Percentiles rank a stretch among this genome's conserved stretches.
These are phyloP conservation scores for Sesamia nonagrioides DNA, from an alignment of 1,140 invertebrate genomes.

Conservation along the genomic window DNA sequence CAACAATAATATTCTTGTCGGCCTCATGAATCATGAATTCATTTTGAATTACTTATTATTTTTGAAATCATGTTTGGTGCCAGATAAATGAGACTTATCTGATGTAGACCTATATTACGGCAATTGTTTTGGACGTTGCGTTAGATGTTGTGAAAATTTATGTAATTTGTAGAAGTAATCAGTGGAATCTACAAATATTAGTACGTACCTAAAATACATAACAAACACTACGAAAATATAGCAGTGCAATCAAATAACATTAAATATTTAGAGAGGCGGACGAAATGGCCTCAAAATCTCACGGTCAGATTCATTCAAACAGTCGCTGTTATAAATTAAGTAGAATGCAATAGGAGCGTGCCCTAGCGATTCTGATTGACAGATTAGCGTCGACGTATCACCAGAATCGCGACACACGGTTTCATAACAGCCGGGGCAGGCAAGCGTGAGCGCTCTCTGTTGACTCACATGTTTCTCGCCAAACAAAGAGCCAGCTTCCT, in stretches of 20 bases:
- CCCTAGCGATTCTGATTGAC: conserved; percentile 54
- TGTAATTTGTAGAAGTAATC: not conserved
- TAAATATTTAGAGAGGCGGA: conserved; percentile 21
- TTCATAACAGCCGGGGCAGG: conserved; percentile 55
- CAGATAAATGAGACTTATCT: conserved; percentile 4
- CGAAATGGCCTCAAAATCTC: conserved; percentile 4
- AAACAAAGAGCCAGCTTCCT: conserved; percentile 85
- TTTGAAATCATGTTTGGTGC: not conserved
- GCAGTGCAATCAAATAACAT: conserved; percentile 18
- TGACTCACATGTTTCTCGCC: conserved; percentile 83
- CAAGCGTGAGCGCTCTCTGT: conserved; percentile 65
- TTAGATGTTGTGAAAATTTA: not conserved
- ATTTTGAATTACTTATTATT: too few relatives aligned
- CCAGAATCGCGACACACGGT: conserved; percentile 49
- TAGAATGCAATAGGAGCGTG: conserved; percentile 43
- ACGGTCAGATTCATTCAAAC: conserved; percentile 34
- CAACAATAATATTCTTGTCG: conserved; percentile 38
- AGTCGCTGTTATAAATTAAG: conserved; percentile 21
- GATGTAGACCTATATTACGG: not conserved
- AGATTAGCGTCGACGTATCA: conserved; percentile 61
- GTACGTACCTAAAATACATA: too few relatives aligned
- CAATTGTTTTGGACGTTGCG: not conserved
- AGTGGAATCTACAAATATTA: not conserved
- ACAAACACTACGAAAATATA: not conserved
- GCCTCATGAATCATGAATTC: conserved; percentile 16